Percentiles rank a stretch among this genome's conserved stretches.
Conservation (phyloP, 2,888 invertebrate species). For the Pharmacophagus antenor region DNA sequence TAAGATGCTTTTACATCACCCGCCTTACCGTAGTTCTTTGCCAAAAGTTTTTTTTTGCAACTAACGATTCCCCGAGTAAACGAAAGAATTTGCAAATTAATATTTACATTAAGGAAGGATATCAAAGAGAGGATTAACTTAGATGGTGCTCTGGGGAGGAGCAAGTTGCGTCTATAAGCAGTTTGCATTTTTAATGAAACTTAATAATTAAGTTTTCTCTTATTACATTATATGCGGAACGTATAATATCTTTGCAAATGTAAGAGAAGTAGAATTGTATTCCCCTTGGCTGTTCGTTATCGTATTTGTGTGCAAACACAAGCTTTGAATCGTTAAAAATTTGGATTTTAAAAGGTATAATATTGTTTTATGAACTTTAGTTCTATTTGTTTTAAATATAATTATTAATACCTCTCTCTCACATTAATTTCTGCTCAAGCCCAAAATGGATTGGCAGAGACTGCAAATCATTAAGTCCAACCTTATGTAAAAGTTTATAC, state of each 20-base stretch:
- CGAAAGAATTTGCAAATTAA: constrained; percentile 49
- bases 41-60: constrained; percentile 24
- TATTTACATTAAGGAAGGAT: constrained; percentile 59
- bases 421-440: too few species aligned
- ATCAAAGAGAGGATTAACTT: constrained; percentile 55
- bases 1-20: constrained; percentile 8
- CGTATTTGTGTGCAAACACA: constrained; percentile 32
- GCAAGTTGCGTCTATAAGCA: constrained; percentile 26
- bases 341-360: not conserved
- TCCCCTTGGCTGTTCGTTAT: constrained; percentile 30
- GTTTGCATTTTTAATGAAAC: constrained; percentile 29
- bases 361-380: too few species aligned
- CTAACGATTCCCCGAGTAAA: constrained; percentile 20
- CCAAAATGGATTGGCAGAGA: too few species aligned
- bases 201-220: constrained; percentile 24
- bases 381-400: too few species aligned
- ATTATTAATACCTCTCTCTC: too few species aligned
- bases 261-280: constrained; percentile 19
- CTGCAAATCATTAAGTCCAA: too few species aligned
- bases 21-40: constrained; percentile 14
- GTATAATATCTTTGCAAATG: constrained; percentile 16
- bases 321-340: not conserved
- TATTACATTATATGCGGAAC: constrained; percentile 14
- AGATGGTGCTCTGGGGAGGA: constrained; percentile 45
- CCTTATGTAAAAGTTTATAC: too few species aligned